Base-by-base conservation (phyloP, 1,140 invertebrate species). In the Drosophila baimaii region DNA sequence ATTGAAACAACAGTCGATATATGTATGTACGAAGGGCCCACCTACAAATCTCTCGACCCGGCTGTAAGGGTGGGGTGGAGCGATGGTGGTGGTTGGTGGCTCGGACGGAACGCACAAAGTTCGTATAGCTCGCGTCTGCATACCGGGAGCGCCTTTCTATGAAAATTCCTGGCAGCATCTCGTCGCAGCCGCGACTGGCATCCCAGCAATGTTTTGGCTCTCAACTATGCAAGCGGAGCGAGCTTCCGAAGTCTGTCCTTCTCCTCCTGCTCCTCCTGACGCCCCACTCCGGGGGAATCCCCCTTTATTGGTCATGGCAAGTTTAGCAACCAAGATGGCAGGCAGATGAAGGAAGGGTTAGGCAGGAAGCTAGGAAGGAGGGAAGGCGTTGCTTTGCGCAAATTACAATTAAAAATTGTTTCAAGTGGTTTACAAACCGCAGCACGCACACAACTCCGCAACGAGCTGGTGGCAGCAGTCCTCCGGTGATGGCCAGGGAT, bases 391-490 rank as follows among this genome's bases (percentile, higher is more conserved):
- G 84, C 80, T 84, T 89, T 89, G 80, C 85, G 73, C 62, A 89
- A 84, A 89, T 81, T 84, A 89, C 84, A 89, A 89, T 89, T 89
- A 89, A 89, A 89, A 89, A 89, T 89, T 89, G 84, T 89, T 89
- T 89, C 84, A 89, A 88, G 84, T 88, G 84, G 84, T 83, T 88
- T 88, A 73, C 83, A 88, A 88, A 84, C 83, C 83, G 56, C 83
- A 86, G 71, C 79, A 85, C 81, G 68, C 84, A 89, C 68, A 83
- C 58, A 81, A 69, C 79, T 68, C 62, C 19, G 39, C 23, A 76
- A 27, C 21, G 19, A 54, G 35, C 29, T 63, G 61, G 25, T 39
- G 12, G 25, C 21, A 63, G 49, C 46, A 71, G 44, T 61, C 12
- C 19, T 56, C 23, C 12, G 31, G 17, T 44, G 15, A 19, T 44